These are phyloP conservation scores for Ammodytes dubius DNA, from an alignment of 2,113 vertebrate species.

Conservation along the genomic window DNA sequence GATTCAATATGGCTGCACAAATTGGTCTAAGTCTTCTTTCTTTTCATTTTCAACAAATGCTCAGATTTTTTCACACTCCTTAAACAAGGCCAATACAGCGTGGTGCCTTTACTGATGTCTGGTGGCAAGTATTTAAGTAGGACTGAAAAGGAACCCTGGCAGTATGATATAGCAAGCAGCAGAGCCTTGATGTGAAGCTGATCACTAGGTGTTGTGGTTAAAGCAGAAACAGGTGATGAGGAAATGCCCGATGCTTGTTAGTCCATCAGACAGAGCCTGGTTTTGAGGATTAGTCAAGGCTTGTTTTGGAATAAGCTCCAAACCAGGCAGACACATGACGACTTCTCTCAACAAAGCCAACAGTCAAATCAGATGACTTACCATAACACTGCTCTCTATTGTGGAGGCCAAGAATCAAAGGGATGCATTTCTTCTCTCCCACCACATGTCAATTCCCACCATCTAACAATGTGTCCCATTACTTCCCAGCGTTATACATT, in stretches of 20 bases:
- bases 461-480: constrained; percentile 67
- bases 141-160: constrained; percentile 6
- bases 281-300: constrained; percentile 73
- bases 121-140: neutral
- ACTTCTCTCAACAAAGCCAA: constrained; percentile 76
- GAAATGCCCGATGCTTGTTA: constrained; percentile 46
- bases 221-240: constrained; percentile 60
- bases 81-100: neutral
- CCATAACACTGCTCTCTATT: constrained; percentile 75
- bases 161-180: neutral
- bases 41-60: constrained; percentile 29
- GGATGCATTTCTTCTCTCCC: constrained; percentile 70
- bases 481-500: constrained; percentile 33
- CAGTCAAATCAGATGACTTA: constrained; percentile 72
- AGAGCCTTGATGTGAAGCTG: constrained; percentile 25
- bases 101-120: neutral
- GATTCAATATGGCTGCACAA: constrained; percentile 35
- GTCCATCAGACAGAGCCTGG: constrained; percentile 58
- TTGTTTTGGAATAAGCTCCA: constrained; percentile 78
- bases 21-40: constrained; percentile 40
- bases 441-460: constrained; percentile 59
- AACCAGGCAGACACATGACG: constrained; percentile 82
- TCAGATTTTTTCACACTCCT: constrained; percentile 1
- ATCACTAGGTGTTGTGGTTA: constrained; percentile 34
- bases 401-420: constrained; percentile 63